Base-by-base conservation (phyloP, 2,888 invertebrate species). In the Oligia latruncula region DNA sequence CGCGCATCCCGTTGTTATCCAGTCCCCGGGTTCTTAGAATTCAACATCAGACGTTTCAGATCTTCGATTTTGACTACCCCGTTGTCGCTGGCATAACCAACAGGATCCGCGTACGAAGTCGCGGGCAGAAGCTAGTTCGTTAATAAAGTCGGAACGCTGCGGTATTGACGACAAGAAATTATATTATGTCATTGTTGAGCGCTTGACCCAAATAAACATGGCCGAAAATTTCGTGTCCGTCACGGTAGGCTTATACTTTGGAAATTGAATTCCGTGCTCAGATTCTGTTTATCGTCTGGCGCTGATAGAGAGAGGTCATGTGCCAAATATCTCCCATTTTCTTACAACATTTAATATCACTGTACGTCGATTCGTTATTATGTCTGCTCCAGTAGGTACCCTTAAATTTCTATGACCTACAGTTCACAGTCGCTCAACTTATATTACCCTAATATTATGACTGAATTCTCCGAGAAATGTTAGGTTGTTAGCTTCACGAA, bases 141-240 rank as follows among this genome's bases (percentile, higher is more conserved):
- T 85, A 90, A 89, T 90, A 89, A 90, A 92, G 91, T 90, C 89
- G 87, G 84, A 84, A 85, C 82, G 90, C 84, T 88, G 83, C 86
- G 83, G 84, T 91, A 91, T 91, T 90, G 89, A 82, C 87, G 87
- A 87, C 88, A 92, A 93, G 97, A 97, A 97, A 96, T 97, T 87
- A 92, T 92, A 80, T 91, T 92, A 80, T 91, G 91, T 91, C 90
- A 90, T 90, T 91, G 91, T 92, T 90, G 91, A 85, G 67, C 88
- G 88, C 89, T 92, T 94, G 94, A 95, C 95, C 94, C 93, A 94
- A 95, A 95, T 95, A 95, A 95, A 95, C 95, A 94, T 88, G 90
- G 82, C 82, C 90, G 91, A 92, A 93, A 72, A 97, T 98, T 90
- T 92, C 90, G 90, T 90, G 91, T 90, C 90, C 89, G 90, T 92